phyloP scores from a whole-genome alignment of 37 sponge, comb jelly and placozoan genomes.

The Mnemiopsis leidyi region DNA sequence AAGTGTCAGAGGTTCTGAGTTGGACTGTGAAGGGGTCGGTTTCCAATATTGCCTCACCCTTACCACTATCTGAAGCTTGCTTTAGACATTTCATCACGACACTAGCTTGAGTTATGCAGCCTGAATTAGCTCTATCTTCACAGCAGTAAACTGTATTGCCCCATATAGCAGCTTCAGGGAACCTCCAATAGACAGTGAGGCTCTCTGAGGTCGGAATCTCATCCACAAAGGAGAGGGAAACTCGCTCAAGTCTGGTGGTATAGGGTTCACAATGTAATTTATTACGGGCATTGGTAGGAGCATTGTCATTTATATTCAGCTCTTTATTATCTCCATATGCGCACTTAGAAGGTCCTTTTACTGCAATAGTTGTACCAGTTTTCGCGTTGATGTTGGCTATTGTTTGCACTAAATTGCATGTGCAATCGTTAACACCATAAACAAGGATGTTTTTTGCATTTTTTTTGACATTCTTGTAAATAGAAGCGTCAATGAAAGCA shows the following conservation, averaged over 20 bases:
- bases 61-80: neutral
- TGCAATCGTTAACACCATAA: neutral
- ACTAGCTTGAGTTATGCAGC: neutral
- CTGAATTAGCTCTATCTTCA: neutral
- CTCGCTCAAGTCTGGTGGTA: neutral
- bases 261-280: constrained; percentile 35
- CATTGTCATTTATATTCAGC: no score
- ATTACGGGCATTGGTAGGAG: neutral
- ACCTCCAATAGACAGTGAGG: neutral
- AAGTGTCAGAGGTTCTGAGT: neutral
- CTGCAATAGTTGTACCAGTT: neutral
- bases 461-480: neutral
- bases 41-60: neutral
- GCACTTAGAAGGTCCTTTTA: constrained; percentile 35
- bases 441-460: neutral
- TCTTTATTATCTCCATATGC: neutral
- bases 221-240: neutral
- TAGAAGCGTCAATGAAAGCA: neutral
- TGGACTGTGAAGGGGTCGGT: neutral
- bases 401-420: neutral
- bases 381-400: neutral
- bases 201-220: constrained; percentile 2
- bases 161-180: constrained; percentile 19
- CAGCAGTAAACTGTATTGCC: neutral
- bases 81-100: neutral